These are phyloP conservation scores for Heterodera filipjevi DNA, from an alignment of 2,888 invertebrate species.

Conservation along the genomic window DNA sequence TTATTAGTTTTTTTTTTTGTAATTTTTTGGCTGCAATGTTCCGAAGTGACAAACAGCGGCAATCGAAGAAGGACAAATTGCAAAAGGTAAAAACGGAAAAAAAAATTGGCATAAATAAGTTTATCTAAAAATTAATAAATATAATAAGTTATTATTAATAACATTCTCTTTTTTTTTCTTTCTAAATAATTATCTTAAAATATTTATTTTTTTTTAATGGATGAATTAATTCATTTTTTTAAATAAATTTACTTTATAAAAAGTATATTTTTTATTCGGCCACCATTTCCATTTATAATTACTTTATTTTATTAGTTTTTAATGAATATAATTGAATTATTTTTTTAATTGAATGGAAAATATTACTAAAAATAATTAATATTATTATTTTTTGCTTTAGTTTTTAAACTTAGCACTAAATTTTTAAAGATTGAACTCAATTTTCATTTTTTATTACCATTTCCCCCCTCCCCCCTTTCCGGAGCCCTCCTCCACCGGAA, in stretches of 20 bases:
- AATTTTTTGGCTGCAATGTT: background rate
- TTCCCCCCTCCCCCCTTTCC: no score
- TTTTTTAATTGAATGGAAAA: no score
- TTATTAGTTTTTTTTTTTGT: background rate
- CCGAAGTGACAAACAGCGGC: background rate
- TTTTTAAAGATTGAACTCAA: background rate
- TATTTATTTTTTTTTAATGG: background rate
- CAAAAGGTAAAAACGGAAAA: background rate
- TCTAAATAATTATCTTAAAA: background rate
- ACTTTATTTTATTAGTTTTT: background rate
- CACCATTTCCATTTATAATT: background rate
- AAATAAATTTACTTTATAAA: background rate
- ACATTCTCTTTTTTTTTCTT: background rate
- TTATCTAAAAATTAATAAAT: background rate
- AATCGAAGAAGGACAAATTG: background rate
- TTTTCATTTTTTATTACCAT: slow-evolving; percentile 2
- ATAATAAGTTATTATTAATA: no score
- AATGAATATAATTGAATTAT: no score
- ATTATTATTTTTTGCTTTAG: background rate
- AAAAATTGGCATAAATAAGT: background rate
- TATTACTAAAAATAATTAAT: no score
- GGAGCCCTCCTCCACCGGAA: background rate
- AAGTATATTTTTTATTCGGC: background rate
- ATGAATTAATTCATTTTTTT: background rate
- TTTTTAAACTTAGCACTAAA: background rate